Base-by-base conservation (phyloP, 2,113 vertebrate species). In the Aptenodytes forsteri region DNA sequence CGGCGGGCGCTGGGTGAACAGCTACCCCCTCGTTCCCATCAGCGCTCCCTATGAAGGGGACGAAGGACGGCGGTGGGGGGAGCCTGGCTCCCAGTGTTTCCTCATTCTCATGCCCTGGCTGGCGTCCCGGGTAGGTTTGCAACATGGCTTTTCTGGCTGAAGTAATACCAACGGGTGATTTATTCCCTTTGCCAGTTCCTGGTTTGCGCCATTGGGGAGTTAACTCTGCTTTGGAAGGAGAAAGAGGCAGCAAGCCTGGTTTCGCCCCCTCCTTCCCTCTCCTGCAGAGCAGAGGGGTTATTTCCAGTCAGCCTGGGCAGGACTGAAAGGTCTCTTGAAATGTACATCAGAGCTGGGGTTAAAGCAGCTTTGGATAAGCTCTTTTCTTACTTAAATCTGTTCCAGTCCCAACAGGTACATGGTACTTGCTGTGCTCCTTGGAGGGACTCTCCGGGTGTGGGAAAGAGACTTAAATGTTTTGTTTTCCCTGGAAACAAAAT, bases 321-420 rank as follows among this genome's bases (percentile, higher is more conserved):
- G 67, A 54, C 56, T 54, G 49, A 49, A 89, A 83, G 22, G 14
- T 73, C 52, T 95, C 61, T 59, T 85, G 69, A 75, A 93, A 82
- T 44, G 40, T 75, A 59, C 50, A 69, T 52, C 27, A 15, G n/a
- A 86, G 77, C 80, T 69, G 16, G 47, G 36, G 32, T 87, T 82
- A 96, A 90, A 94, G 81, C 52, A 49, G 88, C 93, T 97, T 97
- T 93, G 77, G 65, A 89, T 97, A 96, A 97, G 66, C 85, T 64
- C 40, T 95, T 90, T 93, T 85, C 20, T 79, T 90, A 38, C 56
- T 87, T 85, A 83, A 93, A 96, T 95, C 80, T 88, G 36, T 80
- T 91, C 89, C 52, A 77, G 69, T 85, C 89, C 36, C 78, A 92
- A 13, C 83, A 95, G 59, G 93, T 90, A 91, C 52, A 5, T 34